phyloP scores from a whole-genome alignment of 2,888 invertebrate genomes.

The Blastobasis lacticolella region DNA sequence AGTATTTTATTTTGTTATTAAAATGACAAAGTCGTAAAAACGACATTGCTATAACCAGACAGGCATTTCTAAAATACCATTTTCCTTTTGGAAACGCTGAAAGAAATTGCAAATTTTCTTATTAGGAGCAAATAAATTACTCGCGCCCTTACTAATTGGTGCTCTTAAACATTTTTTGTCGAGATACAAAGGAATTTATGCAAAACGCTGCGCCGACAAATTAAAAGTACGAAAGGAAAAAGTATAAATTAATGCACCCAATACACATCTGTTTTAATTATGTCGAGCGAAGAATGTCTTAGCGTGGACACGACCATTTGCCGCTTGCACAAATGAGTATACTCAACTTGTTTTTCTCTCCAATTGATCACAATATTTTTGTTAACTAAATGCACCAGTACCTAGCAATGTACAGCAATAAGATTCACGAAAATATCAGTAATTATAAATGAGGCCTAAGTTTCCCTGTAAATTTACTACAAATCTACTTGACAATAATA shows the following conservation, averaged over 20 bases:
- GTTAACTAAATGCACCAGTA: no score
- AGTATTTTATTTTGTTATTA: no score
- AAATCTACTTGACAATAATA: no score
- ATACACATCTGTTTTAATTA: conserved; percentile 65
- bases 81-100: conserved; percentile 1
- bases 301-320: conserved; percentile 26
- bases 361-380: conserved; percentile 1
- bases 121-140: conserved; percentile 64
- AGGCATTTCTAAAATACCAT: no score
- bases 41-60: no score
- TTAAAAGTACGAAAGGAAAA: conserved; percentile 60
- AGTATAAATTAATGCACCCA: conserved; percentile 68
- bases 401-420: no score
- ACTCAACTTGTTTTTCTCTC: conserved; percentile 5
- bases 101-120: conserved; percentile 39
- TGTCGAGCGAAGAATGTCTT: conserved; percentile 22
- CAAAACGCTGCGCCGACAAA: conserved; percentile 65
- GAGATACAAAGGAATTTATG: conserved; percentile 63
- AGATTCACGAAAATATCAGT: no score
- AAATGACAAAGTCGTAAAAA: no score
- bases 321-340: no score
- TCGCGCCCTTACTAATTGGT: conserved; percentile 54
- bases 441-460: no score
- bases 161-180: conserved; percentile 39
- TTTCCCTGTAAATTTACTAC: no score